Evolutionary conservation across 1,140 invertebrate genomes (phyloP), one percentile per base, ranked within the genome.

Genomic region (Lasioglossum albipes): DNA sequence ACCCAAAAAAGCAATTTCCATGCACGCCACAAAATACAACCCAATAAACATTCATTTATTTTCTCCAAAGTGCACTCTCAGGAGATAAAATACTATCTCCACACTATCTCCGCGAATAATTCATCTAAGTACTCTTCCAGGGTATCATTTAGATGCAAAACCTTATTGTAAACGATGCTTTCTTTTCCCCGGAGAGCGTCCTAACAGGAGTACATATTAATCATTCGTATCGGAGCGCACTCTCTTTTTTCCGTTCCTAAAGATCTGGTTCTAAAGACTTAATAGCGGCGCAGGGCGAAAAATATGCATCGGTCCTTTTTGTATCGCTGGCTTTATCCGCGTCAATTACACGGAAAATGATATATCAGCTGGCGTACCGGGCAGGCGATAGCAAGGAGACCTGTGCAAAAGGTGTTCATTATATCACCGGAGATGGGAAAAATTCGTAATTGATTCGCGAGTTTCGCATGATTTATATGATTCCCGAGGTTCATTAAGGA

Each of bases 391-490:
- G 49, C 45, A 9, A 52, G 42, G 10, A 49, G 45, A 10, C 45
- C 45, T 36, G n/a, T 41, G 62, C 22, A 65, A 70, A 74, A 79
- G 52, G 70, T 49, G 77, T 79, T 74, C 77, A 65, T 79, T 79
- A 79, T 57, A 79, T 66, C 69, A 20, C 27, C 62, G n/a, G 27
- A 18, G 27, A 2, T 13, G 45, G 20, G 73, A 79, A 59, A 74
- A 65, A 31, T 65, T 1, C 7, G 41, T 66, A 66, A 73, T 73
- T 64, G 75, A 78, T 62, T 72, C 68, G 68, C 75, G 65, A 36
- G 75, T 76, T 57, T 65, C 64, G 64, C 36, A 36, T 57, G 75
- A 78, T 78, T 78, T 72, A 42, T 64, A 78, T 74, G 77, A 79
- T 74, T 66, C 73, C 57, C 71, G 22, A 16, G 41, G 70, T 74